Percentiles rank a stretch among this genome's conserved stretches.
These are phyloP conservation scores for Drosophila biarmipes DNA, from an alignment of 1,140 invertebrate species.

Conservation along the genomic window DNA sequence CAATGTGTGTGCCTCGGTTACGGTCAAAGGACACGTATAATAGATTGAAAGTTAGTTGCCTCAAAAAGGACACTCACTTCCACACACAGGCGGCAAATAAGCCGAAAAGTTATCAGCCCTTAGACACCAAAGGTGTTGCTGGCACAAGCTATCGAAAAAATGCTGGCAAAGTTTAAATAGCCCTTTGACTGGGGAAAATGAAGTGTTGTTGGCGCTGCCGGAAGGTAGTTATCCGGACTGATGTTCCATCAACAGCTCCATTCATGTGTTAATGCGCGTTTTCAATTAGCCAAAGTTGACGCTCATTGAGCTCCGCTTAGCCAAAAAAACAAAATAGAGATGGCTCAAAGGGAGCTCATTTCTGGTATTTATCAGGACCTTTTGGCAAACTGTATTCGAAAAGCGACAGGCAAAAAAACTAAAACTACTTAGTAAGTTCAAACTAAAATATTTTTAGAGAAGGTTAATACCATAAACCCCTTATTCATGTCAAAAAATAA, in stretches of 20 bases:
- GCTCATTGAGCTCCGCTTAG: background rate
- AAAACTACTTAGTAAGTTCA: background rate
- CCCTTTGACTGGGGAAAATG: constrained; percentile 14
- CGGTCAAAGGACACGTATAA: constrained; percentile 77
- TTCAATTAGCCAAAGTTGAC: constrained; percentile 59
- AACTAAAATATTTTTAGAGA: too few relatives aligned
- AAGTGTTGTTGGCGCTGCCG: constrained; percentile 3
- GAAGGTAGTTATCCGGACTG: background rate
- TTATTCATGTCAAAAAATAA: too few relatives aligned
- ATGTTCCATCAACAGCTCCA: background rate
- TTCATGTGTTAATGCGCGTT: constrained; percentile 68
- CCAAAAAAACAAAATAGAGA: background rate
- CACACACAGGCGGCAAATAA: constrained; percentile 29
- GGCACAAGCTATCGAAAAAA: constrained; percentile 3
- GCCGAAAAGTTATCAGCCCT: constrained; percentile 53
- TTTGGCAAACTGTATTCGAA: background rate
- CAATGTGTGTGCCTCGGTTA: constrained; percentile 45
- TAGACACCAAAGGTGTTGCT: constrained; percentile 24
- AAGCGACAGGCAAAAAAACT: background rate
- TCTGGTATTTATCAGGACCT: background rate
- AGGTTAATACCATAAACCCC: too few relatives aligned
- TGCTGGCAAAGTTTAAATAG: constrained; percentile 17
- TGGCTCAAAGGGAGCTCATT: background rate
- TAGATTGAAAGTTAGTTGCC: constrained; percentile 64
- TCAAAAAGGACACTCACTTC: constrained; percentile 39